Percentiles rank a stretch among this genome's conserved stretches.
These are phyloP conservation scores for Spizaetus ornatus DNA, from an alignment of 2,113 vertebrate genomes.

Conservation along the genomic window DNA sequence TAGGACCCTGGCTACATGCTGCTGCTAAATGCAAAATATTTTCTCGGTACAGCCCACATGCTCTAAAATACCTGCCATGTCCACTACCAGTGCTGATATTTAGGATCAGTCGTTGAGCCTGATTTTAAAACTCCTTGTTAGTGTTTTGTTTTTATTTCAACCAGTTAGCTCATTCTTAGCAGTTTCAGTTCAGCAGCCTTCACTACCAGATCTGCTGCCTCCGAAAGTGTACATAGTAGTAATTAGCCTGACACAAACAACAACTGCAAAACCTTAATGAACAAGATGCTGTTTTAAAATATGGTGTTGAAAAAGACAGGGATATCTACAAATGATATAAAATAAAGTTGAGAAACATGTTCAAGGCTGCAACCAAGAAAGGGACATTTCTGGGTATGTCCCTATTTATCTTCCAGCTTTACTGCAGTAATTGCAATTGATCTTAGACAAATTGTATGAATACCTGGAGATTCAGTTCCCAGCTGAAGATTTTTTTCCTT, in stretches of 20 bases:
- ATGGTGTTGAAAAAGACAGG: not conserved
- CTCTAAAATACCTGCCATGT: not conserved
- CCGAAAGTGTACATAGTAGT: accelerated
- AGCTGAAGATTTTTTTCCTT: not conserved
- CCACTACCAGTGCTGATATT: not conserved
- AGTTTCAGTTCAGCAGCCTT: not conserved
- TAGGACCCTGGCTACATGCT: not conserved
- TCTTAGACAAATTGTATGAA: not conserved
- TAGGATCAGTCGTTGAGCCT: not conserved
- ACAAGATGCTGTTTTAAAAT: not conserved
- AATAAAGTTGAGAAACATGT: not conserved
- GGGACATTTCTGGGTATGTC: not conserved
- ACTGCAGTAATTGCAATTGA: not conserved
- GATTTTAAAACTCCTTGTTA: not conserved
- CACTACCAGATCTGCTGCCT: not conserved
- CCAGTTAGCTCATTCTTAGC: not conserved
- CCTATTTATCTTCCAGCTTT: not conserved
- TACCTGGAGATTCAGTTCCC: not conserved
- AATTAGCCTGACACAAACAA: not conserved
- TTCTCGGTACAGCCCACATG: not conserved
- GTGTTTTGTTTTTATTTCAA: not conserved
- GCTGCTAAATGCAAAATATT: not conserved
- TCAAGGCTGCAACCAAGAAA: not conserved
- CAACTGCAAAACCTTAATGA: not conserved
- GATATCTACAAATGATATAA: not conserved